Evolutionary conservation across 2,797 vertebrate species (phyloP).

Genomic region (Miichthys miiuy): DNA sequence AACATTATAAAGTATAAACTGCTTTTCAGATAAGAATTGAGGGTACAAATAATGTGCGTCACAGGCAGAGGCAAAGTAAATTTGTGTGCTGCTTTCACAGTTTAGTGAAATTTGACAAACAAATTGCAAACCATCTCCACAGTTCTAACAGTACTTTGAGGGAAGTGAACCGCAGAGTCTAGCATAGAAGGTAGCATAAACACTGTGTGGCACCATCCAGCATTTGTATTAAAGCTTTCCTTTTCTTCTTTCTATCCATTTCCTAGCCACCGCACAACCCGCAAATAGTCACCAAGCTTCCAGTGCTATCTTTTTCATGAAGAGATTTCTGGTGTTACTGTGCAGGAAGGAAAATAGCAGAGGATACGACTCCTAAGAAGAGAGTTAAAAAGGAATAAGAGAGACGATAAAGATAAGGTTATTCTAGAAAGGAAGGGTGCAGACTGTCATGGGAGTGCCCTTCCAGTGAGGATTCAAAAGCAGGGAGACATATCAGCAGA

Average conservation of each 20-base stretch:
- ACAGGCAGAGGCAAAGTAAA: background rate
- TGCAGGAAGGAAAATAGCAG: background rate
- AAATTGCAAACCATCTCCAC: background rate
- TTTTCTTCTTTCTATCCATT: background rate
- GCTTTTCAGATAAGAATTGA: background rate
- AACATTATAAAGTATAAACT: background rate
- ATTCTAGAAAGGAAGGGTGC: constrained; percentile 20
- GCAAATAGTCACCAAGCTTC: background rate
- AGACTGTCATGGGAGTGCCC: background rate
- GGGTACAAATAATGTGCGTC: background rate
- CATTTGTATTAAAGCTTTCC: background rate
- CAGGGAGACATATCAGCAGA: constrained; percentile 7
- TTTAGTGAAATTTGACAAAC: background rate
- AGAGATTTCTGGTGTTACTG: background rate
- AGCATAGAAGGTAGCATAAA: background rate
- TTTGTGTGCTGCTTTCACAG: background rate
- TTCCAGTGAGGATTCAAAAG: constrained; percentile 31
- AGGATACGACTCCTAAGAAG: background rate
- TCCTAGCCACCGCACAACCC: background rate
- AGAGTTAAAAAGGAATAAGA: background rate
- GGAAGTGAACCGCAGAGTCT: background rate
- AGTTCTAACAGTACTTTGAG: background rate
- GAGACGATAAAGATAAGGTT: constrained; percentile 7
- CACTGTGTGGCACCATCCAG: background rate
- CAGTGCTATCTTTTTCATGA: background rate